phyloP scores from a whole-genome alignment of 1,140 invertebrate species.

The Trachelipus rathkii region DNA sequence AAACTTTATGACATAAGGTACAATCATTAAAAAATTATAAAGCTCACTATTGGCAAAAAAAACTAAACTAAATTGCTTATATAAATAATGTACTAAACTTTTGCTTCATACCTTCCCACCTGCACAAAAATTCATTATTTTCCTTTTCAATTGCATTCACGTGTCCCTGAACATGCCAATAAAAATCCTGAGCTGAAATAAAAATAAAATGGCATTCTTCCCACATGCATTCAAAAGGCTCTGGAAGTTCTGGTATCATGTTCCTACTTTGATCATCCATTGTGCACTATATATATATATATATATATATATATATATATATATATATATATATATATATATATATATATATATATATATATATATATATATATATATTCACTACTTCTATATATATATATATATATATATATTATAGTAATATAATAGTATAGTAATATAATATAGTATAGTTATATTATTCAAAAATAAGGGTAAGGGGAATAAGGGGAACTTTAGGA shows the following conservation, averaged over 20 bases:
- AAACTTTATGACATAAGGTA: too few relatives aligned
- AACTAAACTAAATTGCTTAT: too few relatives aligned
- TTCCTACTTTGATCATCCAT: constrained; percentile 30
- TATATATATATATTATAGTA: too few relatives aligned
- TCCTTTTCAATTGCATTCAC: constrained; percentile 11
- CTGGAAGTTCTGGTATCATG: constrained; percentile 39
- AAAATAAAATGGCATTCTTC: constrained; percentile 28
- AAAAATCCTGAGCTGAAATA: constrained; percentile 34
- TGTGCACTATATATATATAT: constrained; percentile 23
- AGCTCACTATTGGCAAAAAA: too few relatives aligned
- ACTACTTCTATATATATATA: constrained; percentile 7
- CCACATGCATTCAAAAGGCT: constrained; percentile 39
- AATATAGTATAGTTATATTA: too few relatives aligned
- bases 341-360: not conserved
- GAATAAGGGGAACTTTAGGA: too few relatives aligned
- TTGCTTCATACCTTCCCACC: constrained; percentile 27
- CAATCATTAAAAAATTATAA: too few relatives aligned
- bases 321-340: not conserved
- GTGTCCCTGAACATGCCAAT: constrained; percentile 36
- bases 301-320: not conserved
- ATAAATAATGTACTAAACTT: too few relatives aligned
- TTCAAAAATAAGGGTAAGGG: too few relatives aligned
- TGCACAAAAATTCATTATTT: constrained; percentile 8
- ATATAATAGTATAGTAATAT: too few relatives aligned
- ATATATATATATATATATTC: not conserved